phyloP scores from a whole-genome alignment of 1,140 invertebrate genomes.

The Caenorhabditis remanei region DNA sequence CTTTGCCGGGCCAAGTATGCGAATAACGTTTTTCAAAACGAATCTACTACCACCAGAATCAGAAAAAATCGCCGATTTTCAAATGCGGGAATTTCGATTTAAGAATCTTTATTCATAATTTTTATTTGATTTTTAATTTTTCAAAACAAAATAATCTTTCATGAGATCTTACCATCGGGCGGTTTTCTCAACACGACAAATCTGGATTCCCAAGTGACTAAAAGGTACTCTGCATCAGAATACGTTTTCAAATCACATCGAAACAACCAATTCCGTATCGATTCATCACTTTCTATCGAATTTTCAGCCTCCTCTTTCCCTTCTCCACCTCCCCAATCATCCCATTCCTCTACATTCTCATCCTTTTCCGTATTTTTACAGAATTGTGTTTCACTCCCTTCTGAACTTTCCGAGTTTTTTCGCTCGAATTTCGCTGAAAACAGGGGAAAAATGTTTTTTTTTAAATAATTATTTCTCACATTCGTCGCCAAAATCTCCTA shows the following conservation, averaged over 20 bases:
- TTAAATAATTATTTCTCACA: neutral
- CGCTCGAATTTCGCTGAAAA: constrained; percentile 12
- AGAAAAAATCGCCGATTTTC: no score
- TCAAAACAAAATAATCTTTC: neutral
- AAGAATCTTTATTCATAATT: neutral
- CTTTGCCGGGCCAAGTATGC: no score
- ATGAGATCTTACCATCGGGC: constrained; percentile 9
- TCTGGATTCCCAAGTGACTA: constrained; percentile 43
- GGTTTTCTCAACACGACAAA: constrained; percentile 33
- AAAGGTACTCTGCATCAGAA: constrained; percentile 16
- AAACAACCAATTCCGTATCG: constrained; percentile 28
- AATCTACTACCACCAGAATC: no score
- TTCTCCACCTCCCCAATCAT: constrained; percentile 42
- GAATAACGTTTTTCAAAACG: no score
- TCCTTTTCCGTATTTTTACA: constrained; percentile 19
- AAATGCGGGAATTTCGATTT: no score
- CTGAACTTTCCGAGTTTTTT: constrained; percentile 39
- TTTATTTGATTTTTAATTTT: neutral
- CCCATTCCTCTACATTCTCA: constrained; percentile 38
- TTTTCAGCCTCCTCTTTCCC: neutral
- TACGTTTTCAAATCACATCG: constrained; percentile 51
- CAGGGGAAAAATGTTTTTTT: neutral
- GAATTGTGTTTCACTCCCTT: constrained; percentile 16
- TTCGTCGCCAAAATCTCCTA: constrained; percentile 8
- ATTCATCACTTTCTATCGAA: constrained; percentile 1